A percentile compares a stretch with the other conserved stretches of the same genome.
These are phyloP conservation scores for Rhinolophus ferrumequinum DNA, from an alignment of 2,113 vertebrate species.

Conservation along the genomic window DNA sequence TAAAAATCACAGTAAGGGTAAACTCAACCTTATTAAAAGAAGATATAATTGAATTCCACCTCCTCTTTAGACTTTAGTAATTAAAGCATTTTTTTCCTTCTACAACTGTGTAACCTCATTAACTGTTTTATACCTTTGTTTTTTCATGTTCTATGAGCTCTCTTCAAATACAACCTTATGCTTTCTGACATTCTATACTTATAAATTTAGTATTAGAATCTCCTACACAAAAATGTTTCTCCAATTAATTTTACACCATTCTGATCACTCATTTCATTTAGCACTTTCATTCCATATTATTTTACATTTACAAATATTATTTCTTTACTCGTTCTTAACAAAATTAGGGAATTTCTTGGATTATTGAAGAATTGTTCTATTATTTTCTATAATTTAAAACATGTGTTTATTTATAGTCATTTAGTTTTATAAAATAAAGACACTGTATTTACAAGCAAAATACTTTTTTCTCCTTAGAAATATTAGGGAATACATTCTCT, in stretches of 20 bases:
- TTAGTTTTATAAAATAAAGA: neutral
- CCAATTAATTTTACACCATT: neutral
- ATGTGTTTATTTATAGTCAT: neutral
- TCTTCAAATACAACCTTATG: neutral
- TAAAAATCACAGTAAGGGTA: constrained; percentile 31
- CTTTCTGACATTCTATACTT: neutral
- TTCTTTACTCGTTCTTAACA: neutral
- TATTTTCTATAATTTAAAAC: constrained; percentile 28
- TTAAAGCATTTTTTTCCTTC: neutral
- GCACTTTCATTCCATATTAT: neutral
- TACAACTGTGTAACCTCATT: neutral
- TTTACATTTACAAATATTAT: neutral
- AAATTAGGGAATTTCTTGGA: neutral
- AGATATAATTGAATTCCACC: neutral
- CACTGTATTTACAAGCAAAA: neutral
- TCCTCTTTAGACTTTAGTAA: neutral
- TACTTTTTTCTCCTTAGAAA: constrained; percentile 15
- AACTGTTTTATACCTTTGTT: neutral
- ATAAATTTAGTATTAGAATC: neutral
- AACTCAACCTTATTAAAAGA: neutral
- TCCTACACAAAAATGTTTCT: neutral
- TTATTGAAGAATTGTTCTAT: neutral
- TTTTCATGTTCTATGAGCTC: neutral
- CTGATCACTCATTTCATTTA: neutral
- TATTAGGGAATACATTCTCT: neutral